These are phyloP conservation scores for Epiblema foenella DNA, from an alignment of 2,888 invertebrate species.

Conservation along the genomic window DNA sequence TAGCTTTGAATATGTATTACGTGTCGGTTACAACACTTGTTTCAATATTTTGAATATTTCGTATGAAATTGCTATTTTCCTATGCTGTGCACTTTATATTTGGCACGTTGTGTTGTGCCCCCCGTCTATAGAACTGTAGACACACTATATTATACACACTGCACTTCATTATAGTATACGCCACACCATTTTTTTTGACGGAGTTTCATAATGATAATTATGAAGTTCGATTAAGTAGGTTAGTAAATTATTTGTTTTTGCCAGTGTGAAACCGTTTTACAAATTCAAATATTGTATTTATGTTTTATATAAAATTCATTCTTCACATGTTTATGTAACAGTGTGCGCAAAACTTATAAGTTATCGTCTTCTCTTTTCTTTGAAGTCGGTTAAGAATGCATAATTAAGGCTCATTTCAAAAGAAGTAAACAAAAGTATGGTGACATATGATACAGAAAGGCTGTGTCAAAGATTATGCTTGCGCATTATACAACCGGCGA, in stretches of 20 bases:
- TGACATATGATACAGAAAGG: conserved; percentile 62
- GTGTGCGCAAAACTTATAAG: too few relatives aligned
- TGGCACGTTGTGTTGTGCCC: neutral
- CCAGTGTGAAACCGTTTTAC: neutral
- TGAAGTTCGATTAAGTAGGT: neutral
- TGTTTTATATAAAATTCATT: neutral
- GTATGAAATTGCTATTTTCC: conserved; percentile 3
- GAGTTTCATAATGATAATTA: neutral
- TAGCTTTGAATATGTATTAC: conserved; percentile 18
- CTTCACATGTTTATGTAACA: neutral
- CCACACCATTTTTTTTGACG: too few relatives aligned
- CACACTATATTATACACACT: too few relatives aligned
- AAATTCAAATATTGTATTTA: neutral
- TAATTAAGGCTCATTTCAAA: neutral
- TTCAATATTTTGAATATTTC: conserved; percentile 13
- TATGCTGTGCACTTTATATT: neutral
- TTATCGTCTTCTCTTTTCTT: too few relatives aligned
- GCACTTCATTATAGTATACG: too few relatives aligned
- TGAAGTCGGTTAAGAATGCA: neutral
- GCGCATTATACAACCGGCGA: conserved; percentile 66
- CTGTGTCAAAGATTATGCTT: conserved; percentile 62
- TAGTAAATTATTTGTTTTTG: neutral
- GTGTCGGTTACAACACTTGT: conserved; percentile 23
- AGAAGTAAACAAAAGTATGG: conserved; percentile 32
- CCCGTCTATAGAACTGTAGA: neutral